A percentile compares a stretch with the other conserved stretches of the same genome.
Conservation (phyloP, 2,797 vertebrate species). For the Nannoperca australis region DNA sequence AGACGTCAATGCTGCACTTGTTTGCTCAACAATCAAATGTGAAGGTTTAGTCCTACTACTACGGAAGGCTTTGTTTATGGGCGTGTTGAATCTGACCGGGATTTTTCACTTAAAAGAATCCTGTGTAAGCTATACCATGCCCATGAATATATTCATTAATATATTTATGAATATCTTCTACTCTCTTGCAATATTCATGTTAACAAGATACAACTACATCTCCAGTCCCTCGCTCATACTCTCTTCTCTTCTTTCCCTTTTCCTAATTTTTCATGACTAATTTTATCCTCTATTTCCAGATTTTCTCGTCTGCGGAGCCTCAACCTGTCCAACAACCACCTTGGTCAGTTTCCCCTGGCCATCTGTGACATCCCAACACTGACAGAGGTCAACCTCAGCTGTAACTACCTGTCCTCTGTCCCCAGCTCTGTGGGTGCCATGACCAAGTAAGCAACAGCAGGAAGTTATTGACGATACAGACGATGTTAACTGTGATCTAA, state of each 20-base stretch:
- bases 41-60: conserved; percentile 20
- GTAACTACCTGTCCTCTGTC: conserved; percentile 90
- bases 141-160: conserved; percentile 53
- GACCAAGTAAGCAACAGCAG: conserved; percentile 88
- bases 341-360: conserved; percentile 91
- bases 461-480: neutral
- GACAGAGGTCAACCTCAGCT: conserved; percentile 95
- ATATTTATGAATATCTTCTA: conserved; percentile 56
- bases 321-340: conserved; percentile 96
- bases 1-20: conserved; percentile 41
- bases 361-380: conserved; percentile 93
- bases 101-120: conserved; percentile 34
- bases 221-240: conserved; percentile 8
- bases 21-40: conserved; percentile 73
- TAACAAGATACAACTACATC: conserved; percentile 54
- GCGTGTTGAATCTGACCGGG: conserved; percentile 10
- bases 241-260: conserved; percentile 13
- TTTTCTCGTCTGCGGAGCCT: conserved; percentile 97
- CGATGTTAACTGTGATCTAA: neutral
- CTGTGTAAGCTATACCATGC: conserved; percentile 24
- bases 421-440: conserved; percentile 89
- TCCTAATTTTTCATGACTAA: neutral
- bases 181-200: conserved; percentile 58
- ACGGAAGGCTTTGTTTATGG: conserved; percentile 23
- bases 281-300: conserved; percentile 74